These are phyloP conservation scores for Drosophila peninsularis DNA, from an alignment of 2,888 invertebrate genomes.

Conservation along the genomic window DNA sequence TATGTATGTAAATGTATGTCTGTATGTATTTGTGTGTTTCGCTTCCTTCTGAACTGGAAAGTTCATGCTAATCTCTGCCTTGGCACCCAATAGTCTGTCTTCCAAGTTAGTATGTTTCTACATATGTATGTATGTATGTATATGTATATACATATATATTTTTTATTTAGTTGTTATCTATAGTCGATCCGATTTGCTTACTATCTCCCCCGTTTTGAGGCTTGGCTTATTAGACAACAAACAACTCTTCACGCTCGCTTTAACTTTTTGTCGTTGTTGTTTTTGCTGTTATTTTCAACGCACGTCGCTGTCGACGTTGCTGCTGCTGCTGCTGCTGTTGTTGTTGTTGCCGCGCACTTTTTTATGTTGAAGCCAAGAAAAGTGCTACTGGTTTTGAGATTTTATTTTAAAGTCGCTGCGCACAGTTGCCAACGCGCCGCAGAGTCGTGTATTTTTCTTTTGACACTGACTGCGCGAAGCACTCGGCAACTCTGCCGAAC, in stretches of 20 bases:
- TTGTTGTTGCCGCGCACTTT: constrained; percentile 53
- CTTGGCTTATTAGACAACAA: constrained; percentile 76
- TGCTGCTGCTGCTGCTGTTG: constrained; percentile 16
- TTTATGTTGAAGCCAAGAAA: constrained; percentile 70
- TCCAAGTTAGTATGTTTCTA: constrained; percentile 25
- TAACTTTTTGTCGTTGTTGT: constrained; percentile 58
- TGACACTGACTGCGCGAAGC: constrained; percentile 47
- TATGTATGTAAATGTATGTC: constrained; percentile 20
- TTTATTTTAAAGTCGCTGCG: constrained; percentile 54
- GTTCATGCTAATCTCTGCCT: constrained; percentile 65
- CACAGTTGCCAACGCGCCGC: constrained; percentile 68
- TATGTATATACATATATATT: background rate
- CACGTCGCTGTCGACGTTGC: constrained; percentile 42
- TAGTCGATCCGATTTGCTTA: constrained; percentile 57
- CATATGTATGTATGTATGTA: no score
- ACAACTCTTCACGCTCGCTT: constrained; percentile 63
- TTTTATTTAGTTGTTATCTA: constrained; percentile 45
- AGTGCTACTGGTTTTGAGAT: constrained; percentile 82
- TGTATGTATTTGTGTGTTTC: constrained; percentile 18
- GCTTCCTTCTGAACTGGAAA: constrained; percentile 66
- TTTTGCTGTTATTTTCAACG: constrained; percentile 45
- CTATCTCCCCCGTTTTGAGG: constrained; percentile 60
- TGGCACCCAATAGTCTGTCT: constrained; percentile 55
- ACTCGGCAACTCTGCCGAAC: constrained; percentile 65
- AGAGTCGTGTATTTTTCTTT: constrained; percentile 54